Base-by-base conservation (phyloP, 2,113 vertebrate species). In the Bufo gargarizans region DNA sequence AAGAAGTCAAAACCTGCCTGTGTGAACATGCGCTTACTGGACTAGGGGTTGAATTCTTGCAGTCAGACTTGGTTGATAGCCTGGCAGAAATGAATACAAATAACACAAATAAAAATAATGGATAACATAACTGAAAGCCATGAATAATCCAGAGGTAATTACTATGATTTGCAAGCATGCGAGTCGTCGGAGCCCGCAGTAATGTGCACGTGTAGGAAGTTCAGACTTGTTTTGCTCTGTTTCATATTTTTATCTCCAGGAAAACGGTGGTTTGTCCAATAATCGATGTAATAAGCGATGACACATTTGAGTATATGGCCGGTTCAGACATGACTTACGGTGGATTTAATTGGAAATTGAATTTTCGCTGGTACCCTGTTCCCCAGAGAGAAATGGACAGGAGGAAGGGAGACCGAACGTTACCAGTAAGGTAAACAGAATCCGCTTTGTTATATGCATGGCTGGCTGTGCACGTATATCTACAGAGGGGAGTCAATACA, bases 321-420 rank as follows among this genome's bases (percentile, higher is more conserved):
- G 98, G 98, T 0, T 99, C 98, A 0, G 98, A 99, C 83, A 99
- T 99, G 98, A 99, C 98, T 19, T 99, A 99, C 0, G 98, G 98
- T 0, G 98, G 98, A 43, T 99, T 99, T 93, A 99, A 99, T 93
- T 99, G 98, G 98, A 99, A 98, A 91, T 94, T 99, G 58, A 99
- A 99, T 90, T 99, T 99, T 83, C 96, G 98, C 91, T 99, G 98
- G 98, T 99, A 99, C 78, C 98, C 98, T 0, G 98, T 99, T 90
- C 98, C 98, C 43, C 98, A 97, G 94, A 91, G 98, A 89, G 98
- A 99, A 93, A 99, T 99, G 98, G 98, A 99, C 90, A 93, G 98
- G 65, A 96, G 98, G 85, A 99, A 99, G 90, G 98, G 98, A 76
- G 98, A 99, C 93, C 94, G 98, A 92, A 99, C 98, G 0, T 91